Evolutionary conservation across 2,797 vertebrate species (phyloP).

Genomic region (Pogonophryne albipinna): DNA sequence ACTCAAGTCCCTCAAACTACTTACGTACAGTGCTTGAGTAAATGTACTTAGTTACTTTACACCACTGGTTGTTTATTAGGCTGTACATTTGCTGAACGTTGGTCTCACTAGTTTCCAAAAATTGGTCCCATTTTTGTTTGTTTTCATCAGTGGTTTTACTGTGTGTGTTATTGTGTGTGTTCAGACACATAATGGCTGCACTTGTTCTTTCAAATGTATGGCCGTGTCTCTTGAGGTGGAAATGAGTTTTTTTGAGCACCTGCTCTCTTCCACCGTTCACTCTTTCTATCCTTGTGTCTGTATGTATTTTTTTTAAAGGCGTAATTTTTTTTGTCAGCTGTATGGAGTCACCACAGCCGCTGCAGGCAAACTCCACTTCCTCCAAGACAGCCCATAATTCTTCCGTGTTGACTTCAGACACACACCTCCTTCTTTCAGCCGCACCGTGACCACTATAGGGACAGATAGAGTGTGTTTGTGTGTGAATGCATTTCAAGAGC

Average conservation of each 20-base stretch:
- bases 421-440: conserved; percentile 35
- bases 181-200: conserved; percentile 44
- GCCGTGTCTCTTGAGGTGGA: conserved; percentile 54
- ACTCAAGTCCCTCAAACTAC: no score
- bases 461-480: conserved; percentile 1
- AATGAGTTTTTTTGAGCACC: conserved; percentile 58
- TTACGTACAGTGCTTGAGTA: no score
- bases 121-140: conserved; percentile 22
- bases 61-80: not conserved
- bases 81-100: not conserved
- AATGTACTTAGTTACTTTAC: no score
- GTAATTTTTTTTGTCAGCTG: conserved; percentile 30
- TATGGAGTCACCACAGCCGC: conserved; percentile 37
- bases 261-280: conserved; percentile 40
- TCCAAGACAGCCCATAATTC: conserved; percentile 68
- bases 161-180: conserved; percentile 19
- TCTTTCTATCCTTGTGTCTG: not conserved
- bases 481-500: conserved; percentile 13
- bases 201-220: conserved; percentile 49
- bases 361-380: conserved; percentile 65
- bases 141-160: not conserved
- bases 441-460: conserved; percentile 33
- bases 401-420: conserved; percentile 64
- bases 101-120: conserved; percentile 1
- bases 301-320: conserved; percentile 20